phyloP scores from a whole-genome alignment of 1,140 invertebrate genomes.

The Halyomorpha halys region DNA sequence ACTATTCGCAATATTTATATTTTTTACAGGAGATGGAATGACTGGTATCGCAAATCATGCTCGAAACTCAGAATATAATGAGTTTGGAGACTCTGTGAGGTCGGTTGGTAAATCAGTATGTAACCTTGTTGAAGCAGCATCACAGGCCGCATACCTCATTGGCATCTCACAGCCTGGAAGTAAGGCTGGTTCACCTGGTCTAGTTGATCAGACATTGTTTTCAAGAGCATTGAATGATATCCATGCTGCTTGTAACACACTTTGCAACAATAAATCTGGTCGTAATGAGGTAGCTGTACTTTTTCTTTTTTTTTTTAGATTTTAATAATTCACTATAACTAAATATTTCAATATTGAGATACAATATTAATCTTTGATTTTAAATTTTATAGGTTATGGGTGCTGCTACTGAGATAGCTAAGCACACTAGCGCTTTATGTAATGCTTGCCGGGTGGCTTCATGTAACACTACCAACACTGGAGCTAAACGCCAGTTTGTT shows the following conservation, averaged over 20 bases:
- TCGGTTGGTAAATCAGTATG: slow-evolving; percentile 79
- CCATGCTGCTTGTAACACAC: slow-evolving; percentile 70
- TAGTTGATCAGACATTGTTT: slow-evolving; percentile 87
- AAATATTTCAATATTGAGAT: too few species aligned
- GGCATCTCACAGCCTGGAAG: slow-evolving; percentile 84
- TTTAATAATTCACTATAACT: too few species aligned
- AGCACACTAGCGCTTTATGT: slow-evolving; percentile 90
- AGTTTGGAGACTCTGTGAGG: slow-evolving; percentile 76
- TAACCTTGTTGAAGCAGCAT: slow-evolving; percentile 84
- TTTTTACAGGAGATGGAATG: slow-evolving; percentile 66
- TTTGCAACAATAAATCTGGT: slow-evolving; percentile 61
- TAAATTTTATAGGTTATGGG: slow-evolving; percentile 54
- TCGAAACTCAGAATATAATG: slow-evolving; percentile 74
- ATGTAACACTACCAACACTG: slow-evolving; percentile 81
- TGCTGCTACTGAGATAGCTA: slow-evolving; percentile 88
- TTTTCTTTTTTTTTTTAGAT: background rate
- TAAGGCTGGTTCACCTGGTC: slow-evolving; percentile 76
- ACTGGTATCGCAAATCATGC: slow-evolving; percentile 89
- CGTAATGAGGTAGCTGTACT: slow-evolving; percentile 56
- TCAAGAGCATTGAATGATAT: slow-evolving; percentile 80
- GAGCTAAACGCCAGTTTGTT: slow-evolving; percentile 92
- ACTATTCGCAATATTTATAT: background rate
- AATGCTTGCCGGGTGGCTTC: slow-evolving; percentile 89
- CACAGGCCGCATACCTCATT: slow-evolving; percentile 87
- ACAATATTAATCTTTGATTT: too few species aligned